Evolutionary conservation across 2,113 vertebrate species (phyloP).

Genomic region (Coracopsis vasa): DNA sequence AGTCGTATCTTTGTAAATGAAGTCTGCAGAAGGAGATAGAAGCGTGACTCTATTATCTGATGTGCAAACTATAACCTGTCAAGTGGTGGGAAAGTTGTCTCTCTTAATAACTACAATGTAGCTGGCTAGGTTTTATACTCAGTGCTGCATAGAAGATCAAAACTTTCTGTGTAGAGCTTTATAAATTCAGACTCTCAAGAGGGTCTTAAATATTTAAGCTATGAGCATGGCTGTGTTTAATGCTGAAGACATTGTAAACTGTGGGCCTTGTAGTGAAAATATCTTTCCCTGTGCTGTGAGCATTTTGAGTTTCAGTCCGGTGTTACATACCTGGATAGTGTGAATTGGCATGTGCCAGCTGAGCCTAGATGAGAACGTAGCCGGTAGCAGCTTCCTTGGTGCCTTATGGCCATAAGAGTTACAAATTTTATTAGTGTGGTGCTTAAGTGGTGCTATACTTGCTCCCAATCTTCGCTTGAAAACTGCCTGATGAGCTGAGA

Average conservation of each 20-base stretch:
- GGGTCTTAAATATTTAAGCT: neutral
- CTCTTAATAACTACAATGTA: neutral
- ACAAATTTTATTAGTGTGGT: neutral
- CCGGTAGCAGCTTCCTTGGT: neutral
- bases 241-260: neutral
- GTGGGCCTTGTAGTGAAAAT: neutral
- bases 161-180: neutral
- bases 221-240: neutral
- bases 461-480: neutral
- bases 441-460: neutral
- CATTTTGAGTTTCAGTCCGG: neutral
- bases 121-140: neutral
- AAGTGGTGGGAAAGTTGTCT: neutral
- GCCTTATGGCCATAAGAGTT: neutral
- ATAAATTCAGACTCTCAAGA: neutral
- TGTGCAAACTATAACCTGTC: neutral
- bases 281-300: fast-evolving
- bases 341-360: neutral
- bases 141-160: neutral
- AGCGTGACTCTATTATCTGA: neutral
- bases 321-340: neutral
- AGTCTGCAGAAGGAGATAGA: neutral
- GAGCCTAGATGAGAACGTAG: neutral
- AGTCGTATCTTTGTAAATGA: neutral
- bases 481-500: neutral